phyloP scores from a whole-genome alignment of 2,888 invertebrate genomes.

The Hemaris fuciformis region DNA sequence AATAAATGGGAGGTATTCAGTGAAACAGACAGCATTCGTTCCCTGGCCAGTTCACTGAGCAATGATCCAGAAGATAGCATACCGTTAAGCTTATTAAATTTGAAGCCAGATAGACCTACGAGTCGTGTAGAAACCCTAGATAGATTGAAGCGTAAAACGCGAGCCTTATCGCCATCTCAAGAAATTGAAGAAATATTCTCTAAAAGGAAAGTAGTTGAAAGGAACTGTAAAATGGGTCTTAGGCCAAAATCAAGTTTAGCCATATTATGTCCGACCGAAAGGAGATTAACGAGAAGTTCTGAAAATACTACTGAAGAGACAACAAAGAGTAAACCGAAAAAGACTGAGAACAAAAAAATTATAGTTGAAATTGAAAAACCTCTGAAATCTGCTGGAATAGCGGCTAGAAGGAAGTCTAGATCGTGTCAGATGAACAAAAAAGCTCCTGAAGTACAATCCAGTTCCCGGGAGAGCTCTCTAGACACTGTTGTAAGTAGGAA shows the following conservation, averaged over 20 bases:
- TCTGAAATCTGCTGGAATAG: constrained; percentile 52
- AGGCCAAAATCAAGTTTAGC: constrained; percentile 75
- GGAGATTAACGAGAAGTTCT: constrained; percentile 66
- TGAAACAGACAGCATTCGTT: constrained; percentile 83
- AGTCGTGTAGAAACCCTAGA: constrained; percentile 63
- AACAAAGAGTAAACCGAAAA: constrained; percentile 52
- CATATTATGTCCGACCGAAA: constrained; percentile 65
- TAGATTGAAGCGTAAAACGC: constrained; percentile 77
- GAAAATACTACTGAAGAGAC: constrained; percentile 63
- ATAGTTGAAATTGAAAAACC: constrained; percentile 43
- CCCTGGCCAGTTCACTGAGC: constrained; percentile 68
- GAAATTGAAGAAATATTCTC: constrained; percentile 81
- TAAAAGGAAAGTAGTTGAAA: constrained; percentile 66
- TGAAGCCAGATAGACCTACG: constrained; percentile 58
- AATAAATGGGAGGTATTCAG: constrained; percentile 82
- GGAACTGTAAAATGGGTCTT: constrained; percentile 54
- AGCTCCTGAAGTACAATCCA: constrained; percentile 61
- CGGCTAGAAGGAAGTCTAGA: constrained; percentile 68
- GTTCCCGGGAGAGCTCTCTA: constrained; percentile 74
- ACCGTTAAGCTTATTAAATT: constrained; percentile 74
- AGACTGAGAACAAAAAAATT: constrained; percentile 48
- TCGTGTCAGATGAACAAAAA: constrained; percentile 65
- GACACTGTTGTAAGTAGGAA: constrained; percentile 68
- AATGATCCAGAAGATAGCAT: constrained; percentile 83
- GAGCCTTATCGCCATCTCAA: constrained; percentile 82